Percentiles rank a stretch among this genome's conserved stretches.
Evolutionary conservation across 2,113 vertebrate genomes (phyloP).

Genomic region (Piaya cayana): DNA sequence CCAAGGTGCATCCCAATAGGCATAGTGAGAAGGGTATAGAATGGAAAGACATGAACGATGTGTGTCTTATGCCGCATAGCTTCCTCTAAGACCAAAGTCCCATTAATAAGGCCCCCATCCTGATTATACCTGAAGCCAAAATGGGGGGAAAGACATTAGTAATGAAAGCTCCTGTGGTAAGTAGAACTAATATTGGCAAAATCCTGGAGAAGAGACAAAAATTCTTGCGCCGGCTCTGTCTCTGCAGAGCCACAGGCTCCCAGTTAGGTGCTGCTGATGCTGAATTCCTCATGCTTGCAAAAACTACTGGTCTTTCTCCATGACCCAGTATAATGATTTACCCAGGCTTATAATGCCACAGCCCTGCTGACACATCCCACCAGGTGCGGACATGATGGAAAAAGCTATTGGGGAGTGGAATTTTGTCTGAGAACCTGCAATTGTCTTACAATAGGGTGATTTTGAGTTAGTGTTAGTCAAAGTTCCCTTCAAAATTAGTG

Average conservation of each 20-base stretch:
- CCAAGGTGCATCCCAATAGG: neutral
- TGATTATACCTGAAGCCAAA: neutral
- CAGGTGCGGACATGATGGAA: neutral
- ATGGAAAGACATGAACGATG: neutral
- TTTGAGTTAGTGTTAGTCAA: neutral
- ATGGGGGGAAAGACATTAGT: neutral
- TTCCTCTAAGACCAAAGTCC: neutral
- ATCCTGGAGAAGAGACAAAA: neutral
- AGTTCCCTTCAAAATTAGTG: neutral
- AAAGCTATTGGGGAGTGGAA: accelerated
- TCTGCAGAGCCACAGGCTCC: neutral
- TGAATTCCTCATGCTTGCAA: neutral
- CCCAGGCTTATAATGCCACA: neutral
- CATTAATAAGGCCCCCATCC: neutral
- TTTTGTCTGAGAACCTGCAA: neutral
- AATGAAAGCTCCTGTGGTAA: neutral
- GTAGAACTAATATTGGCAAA: neutral
- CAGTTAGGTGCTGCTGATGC: neutral
- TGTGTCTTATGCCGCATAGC: neutral
- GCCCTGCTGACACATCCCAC: neutral
- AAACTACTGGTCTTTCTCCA: neutral
- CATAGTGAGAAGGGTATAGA: neutral
- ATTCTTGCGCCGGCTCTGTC: neutral
- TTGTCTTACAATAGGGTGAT: neutral
- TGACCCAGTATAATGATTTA: neutral